Percentiles rank a stretch among this genome's conserved stretches.
These are phyloP conservation scores for Eidolon helvum DNA, from an alignment of 2,113 vertebrate genomes.

Conservation along the genomic window DNA sequence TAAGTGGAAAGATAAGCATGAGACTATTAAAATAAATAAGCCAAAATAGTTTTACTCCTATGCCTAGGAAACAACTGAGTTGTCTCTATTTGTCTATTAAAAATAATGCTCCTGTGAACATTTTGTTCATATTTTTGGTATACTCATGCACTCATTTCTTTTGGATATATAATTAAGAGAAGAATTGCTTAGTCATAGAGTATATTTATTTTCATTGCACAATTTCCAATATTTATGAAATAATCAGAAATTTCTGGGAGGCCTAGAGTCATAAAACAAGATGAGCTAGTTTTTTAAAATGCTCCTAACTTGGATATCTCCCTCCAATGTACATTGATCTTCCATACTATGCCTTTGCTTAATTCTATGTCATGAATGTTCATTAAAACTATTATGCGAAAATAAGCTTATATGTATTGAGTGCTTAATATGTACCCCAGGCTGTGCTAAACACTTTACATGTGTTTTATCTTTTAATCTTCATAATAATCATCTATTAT, in stretches of 20 bases:
- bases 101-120: background rate
- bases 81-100: background rate
- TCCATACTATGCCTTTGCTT: background rate
- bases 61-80: background rate
- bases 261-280: background rate
- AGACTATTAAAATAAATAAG: background rate
- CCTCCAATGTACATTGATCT: background rate
- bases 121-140: background rate
- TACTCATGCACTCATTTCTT: background rate
- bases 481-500: background rate
- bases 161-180: background rate
- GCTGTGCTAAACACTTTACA: background rate
- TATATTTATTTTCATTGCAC: background rate
- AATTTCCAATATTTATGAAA: background rate
- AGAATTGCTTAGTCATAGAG: background rate
- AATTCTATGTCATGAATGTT: background rate
- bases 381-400: background rate
- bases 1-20: background rate
- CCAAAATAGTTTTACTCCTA: background rate
- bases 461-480: background rate
- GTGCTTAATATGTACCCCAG: background rate
- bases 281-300: background rate
- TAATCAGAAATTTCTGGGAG: background rate
- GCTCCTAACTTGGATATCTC: background rate
- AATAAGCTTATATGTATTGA: background rate